Conservation (phyloP, 2,113 vertebrate genomes). For the Microtus montanus region DNA sequence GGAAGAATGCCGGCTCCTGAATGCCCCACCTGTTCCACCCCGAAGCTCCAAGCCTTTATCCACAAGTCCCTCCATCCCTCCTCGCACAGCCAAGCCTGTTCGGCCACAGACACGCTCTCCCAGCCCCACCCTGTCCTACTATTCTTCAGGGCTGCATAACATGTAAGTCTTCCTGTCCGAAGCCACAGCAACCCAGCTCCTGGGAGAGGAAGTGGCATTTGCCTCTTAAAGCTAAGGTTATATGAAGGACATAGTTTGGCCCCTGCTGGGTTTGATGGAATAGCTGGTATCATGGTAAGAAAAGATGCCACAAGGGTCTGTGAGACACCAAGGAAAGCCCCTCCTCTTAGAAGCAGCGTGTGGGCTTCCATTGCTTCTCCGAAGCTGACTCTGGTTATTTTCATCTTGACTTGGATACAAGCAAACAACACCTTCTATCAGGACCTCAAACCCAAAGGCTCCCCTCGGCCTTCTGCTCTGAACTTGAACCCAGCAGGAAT, state of each 20-base stretch:
- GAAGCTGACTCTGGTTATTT: not conserved
- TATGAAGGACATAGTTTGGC: not conserved
- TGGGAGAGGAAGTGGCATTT: not conserved
- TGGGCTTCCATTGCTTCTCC: not conserved
- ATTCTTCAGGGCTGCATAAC: slow-evolving; percentile 97
- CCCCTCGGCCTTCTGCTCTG: not conserved
- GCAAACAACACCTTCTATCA: not conserved
- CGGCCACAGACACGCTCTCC: slow-evolving; percentile 95
- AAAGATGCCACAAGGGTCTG: not conserved
- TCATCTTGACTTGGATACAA: not conserved
- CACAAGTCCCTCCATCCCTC: slow-evolving; percentile 88
- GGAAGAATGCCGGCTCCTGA: slow-evolving; percentile 98
- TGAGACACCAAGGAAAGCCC: not conserved
- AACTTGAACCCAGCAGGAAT: not conserved
- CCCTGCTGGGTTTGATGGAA: not conserved
- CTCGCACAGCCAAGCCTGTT: slow-evolving; percentile 87
- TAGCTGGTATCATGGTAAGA: not conserved
- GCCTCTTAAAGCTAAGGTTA: not conserved
- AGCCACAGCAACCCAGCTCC: not conserved
- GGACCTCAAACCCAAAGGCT: not conserved
- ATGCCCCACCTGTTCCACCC: slow-evolving; percentile 96
- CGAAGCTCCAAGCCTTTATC: slow-evolving; percentile 93
- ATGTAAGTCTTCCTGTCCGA: slow-evolving; percentile 89
- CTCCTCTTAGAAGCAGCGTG: not conserved
- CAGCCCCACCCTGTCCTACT: slow-evolving; percentile 98